Base-by-base conservation (phyloP, 2,888 invertebrate species). In the Gibbula magus region DNA sequence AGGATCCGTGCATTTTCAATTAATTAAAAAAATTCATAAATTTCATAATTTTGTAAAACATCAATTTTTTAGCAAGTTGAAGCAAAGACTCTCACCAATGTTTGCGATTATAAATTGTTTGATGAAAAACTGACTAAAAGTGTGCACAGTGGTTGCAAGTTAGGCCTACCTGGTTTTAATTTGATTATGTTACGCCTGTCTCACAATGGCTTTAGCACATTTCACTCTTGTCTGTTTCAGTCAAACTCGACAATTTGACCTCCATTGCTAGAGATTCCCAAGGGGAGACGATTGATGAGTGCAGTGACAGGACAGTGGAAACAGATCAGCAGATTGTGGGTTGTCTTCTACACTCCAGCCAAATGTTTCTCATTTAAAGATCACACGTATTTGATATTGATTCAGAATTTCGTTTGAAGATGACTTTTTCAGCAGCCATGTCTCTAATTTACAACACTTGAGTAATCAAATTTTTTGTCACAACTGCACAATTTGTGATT, bases 361-460 rank as follows among this genome's bases (percentile, higher is more conserved):
- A 45, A 45, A 45, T 45, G 45, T 45, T 45, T 45, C 39, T 70
- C 70, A 70, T 35, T 39, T 70, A 70, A 70, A 20, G 70, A 70
- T 70, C 70, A 70, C 70, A 35, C 20, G 35, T 70, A 70, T 35
- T 35, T n/a, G 39, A 32, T 70, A 70, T 70, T 70, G 70, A 70
- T 70, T 39, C 20, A 20, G 35, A 70, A 35, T 32, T 70, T 70
- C 70, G 35, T 70, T 70, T 70, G 70, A 70, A 70, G 70, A 70
- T 35, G 20, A 18, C 35, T 32, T 70, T 35, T 35, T 70, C 18
- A 32, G 35, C 35, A 45, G 25, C 39, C 70, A 20, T 70, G 32
- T 20, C 70, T 70, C 35, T 70, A 32, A 70, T 70, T 39, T 70
- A 20, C 61, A 13, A 29, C 61, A 61, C 61, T 29, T 61, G 29